Conservation (phyloP, 2,797 vertebrate species). For the Myoxocephalus aenaeus region DNA sequence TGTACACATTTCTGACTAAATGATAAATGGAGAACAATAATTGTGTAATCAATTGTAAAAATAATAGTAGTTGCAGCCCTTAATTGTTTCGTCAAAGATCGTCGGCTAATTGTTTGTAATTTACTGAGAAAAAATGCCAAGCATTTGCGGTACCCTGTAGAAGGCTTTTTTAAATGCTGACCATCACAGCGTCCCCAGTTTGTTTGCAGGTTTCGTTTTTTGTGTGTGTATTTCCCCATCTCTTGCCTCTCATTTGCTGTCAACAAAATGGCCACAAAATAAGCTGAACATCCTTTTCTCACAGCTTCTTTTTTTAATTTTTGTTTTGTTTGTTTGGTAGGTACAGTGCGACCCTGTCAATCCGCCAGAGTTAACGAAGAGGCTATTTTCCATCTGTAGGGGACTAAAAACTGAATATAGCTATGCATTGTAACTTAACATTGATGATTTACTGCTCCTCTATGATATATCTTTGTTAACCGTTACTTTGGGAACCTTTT, state of each 20-base stretch:
- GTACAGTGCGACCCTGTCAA: background rate
- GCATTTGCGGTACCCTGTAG: background rate
- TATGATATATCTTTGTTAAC: conserved; percentile 9
- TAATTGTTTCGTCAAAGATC: background rate
- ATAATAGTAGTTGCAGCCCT: background rate
- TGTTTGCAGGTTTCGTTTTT: background rate
- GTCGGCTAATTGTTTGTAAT: background rate
- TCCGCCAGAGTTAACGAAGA: background rate
- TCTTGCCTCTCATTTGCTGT: background rate
- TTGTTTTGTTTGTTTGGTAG: background rate
- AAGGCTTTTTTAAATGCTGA: background rate
- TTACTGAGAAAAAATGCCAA: background rate
- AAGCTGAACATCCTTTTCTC: background rate
- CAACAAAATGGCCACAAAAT: background rate
- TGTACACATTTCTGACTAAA: background rate
- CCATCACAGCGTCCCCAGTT: background rate
- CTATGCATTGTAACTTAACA: background rate
- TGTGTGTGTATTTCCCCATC: background rate
- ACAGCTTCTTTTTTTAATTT: background rate
- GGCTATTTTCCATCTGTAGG: background rate
- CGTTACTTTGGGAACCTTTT: background rate
- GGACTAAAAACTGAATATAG: background rate
- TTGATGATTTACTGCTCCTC: background rate
- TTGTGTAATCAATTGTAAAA: background rate
- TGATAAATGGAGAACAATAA: background rate